Base-by-base conservation (phyloP, 2,113 vertebrate species). In the Apteryx mantelli region DNA sequence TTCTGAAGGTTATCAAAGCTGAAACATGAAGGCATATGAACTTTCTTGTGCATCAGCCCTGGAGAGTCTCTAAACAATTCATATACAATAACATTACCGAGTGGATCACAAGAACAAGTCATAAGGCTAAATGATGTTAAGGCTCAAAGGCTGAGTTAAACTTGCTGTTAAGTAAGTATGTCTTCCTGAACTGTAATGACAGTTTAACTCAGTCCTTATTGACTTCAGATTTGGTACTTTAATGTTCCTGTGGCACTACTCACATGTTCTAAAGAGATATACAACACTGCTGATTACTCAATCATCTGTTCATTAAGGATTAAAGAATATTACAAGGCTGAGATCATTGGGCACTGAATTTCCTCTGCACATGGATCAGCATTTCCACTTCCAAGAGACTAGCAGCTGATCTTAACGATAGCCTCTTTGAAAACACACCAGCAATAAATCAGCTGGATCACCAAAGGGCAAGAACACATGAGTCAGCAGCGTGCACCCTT, bases 361-460 rank as follows among this genome's bases (percentile, higher is more conserved):
- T 91, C 92, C 90, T 94, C 80, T 68, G 60, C 53, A 87, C 32
- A 52, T 55, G 81, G 61, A 92, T 95, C 92, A 95, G 86, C n/a
- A 7, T 78, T 96, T 92, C 76, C 77, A 88, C 69, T 56, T 86
- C 86, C 48, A 78, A 81, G 65, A 91, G 34, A 77, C 68, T 15
- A 88, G 86, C 92, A 95, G 82, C 77, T 93, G 91, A 96, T 94
- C 86, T 92, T 78, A 83, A 83, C 8, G 0, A 86, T 17, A 75
- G 88, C 6, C 76, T 96, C 86, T 44, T 69, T 78, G 74, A 91
- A 92, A 91, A 89, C 81, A 76, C 63, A 84, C 75, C 77, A 91
- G 81, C 94, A 91, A 73, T 88, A 56, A 76, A 92, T 95, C 81
- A 96, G 77, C 81, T 92, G 77, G 92, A 96, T 95, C 77, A 87